Percentiles rank a stretch among this genome's conserved stretches.
Conservation (phyloP, 2,113 vertebrate species). For the Numida meleagris region DNA sequence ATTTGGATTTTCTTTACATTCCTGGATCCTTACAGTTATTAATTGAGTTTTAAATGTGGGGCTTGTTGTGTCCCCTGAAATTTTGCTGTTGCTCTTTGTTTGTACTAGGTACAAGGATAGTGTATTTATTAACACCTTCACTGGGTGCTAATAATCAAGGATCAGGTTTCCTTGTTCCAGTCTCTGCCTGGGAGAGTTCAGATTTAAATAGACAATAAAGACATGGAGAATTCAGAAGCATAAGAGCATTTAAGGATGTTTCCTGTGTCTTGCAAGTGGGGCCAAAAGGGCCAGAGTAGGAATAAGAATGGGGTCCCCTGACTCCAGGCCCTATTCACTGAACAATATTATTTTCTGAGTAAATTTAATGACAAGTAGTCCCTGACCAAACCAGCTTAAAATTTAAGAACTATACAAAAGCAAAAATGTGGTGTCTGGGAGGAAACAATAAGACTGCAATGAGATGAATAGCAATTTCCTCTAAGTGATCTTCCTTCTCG, state of each 20-base stretch:
- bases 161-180: not conserved
- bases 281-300: not conserved
- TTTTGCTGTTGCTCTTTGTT: not conserved
- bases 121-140: not conserved
- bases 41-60: not conserved
- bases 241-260: not conserved
- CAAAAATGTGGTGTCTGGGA: not conserved
- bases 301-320: not conserved
- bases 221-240: not conserved
- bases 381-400: not conserved
- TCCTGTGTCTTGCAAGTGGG: not conserved
- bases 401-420: not conserved
- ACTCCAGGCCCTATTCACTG: not conserved
- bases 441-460: not conserved
- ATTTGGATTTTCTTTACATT: not conserved
- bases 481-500: not conserved
- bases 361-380: not conserved
- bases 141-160: slow-evolving; percentile 4
- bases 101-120: not conserved
- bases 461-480: not conserved
- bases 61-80: not conserved
- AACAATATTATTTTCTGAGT: not conserved
- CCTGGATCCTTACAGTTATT: not conserved
- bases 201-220: not conserved
- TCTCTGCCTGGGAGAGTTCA: not conserved